These are phyloP conservation scores for Colinus virginianus DNA, from an alignment of 2,113 vertebrate species.

Conservation along the genomic window DNA sequence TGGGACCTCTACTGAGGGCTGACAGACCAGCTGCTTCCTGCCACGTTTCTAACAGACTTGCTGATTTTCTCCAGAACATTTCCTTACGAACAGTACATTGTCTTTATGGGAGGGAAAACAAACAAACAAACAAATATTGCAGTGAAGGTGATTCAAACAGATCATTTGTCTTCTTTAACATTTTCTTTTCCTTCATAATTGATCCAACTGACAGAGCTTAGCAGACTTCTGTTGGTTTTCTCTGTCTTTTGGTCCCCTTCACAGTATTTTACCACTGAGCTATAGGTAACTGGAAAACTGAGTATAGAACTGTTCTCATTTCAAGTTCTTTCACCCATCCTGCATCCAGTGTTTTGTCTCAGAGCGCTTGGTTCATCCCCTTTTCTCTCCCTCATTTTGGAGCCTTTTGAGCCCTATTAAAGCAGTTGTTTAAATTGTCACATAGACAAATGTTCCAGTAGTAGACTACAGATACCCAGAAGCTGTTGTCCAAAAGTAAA, in stretches of 20 bases:
- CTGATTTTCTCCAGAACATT: neutral
- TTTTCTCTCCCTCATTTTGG: neutral
- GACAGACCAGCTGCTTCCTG: neutral
- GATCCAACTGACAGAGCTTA: neutral
- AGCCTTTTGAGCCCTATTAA: accelerated
- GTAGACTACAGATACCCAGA: neutral
- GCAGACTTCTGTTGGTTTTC: neutral
- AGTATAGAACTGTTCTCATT: neutral
- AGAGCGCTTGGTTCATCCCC: neutral
- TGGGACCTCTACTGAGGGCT: neutral
- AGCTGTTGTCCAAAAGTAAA: neutral
- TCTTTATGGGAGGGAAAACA: neutral
- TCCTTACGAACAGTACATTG: neutral
- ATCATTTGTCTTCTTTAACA: neutral
- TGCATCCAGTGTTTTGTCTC: neutral
- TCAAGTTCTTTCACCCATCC: neutral
- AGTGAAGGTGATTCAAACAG: neutral
- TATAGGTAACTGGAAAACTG: neutral
- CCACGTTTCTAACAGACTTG: neutral
- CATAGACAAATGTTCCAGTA: neutral
- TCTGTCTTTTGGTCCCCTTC: neutral
- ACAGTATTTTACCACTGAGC: neutral
- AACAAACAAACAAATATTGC: neutral
- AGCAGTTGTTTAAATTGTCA: neutral
- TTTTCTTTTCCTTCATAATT: neutral